Percentiles rank a stretch among this genome's conserved stretches.
Evolutionary conservation across 2,888 invertebrate species (phyloP).

Genomic region (Diarsia rubi): DNA sequence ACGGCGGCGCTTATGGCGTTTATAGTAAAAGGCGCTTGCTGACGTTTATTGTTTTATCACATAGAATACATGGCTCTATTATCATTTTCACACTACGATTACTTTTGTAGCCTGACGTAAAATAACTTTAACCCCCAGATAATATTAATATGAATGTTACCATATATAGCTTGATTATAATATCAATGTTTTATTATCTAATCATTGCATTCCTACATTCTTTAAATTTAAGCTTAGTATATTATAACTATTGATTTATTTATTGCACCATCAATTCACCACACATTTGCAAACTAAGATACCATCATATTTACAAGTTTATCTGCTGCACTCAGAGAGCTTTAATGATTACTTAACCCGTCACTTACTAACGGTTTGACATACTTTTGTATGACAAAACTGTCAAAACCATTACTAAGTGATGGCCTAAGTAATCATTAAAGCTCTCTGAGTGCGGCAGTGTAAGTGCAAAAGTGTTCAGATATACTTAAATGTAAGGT

Average conservation of each 20-base stretch:
- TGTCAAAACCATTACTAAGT: no score
- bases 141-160: constrained; percentile 2
- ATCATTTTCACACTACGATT: neutral
- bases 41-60: neutral
- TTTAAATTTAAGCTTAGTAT: constrained; percentile 3
- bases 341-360: no score
- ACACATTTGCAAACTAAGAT: neutral
- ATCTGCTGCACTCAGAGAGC: no score
- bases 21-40: no score
- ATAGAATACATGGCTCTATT: neutral
- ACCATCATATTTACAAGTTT: neutral
- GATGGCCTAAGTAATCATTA: no score
- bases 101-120: neutral
- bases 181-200: constrained; percentile 17
- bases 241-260: neutral
- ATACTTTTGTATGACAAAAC: no score
- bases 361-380: no score
- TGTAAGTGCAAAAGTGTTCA: neutral
- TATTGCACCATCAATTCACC: constrained; percentile 11
- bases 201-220: constrained; percentile 38
- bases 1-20: no score
- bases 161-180: neutral
- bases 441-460: no score
- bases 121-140: neutral
- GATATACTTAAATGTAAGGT: neutral